Base-by-base conservation (phyloP, 2,113 vertebrate species). In the Ophthalmolycus amberensis region DNA sequence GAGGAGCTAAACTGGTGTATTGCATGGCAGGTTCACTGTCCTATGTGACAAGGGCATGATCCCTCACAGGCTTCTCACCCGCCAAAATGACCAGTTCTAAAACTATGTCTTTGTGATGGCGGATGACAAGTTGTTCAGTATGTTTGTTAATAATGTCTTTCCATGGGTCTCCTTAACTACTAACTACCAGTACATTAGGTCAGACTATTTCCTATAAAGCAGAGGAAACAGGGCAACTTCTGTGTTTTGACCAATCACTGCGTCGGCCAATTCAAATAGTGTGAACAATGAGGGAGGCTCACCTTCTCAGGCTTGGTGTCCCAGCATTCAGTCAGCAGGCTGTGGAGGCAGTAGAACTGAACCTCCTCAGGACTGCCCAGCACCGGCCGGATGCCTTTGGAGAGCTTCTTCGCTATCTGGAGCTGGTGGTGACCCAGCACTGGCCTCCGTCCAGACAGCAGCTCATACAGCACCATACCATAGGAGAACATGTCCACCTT, bases 401-500 rank as follows among this genome's bases (percentile, higher is more conserved):
- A 96, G 22, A 99, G 95, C 38, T 99, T 99, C 94, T 98, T 99
- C 0, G 96, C 94, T 1, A 99, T 98, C 92, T 99, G 97, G 3
- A 98, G 95, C 91, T 98, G 98, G 88, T 98, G 98, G 2, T 98
- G 96, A 11, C 97, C 98, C 54, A 99, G 91, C 0, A 91, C 94
- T 0, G 98, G 98, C 50, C 98, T 88, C 46, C 94, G 95, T 5
- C 98, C 98, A 0, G 97, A 97, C 52, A 99, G 91, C 82, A 99
- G 89, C 92, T 99, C 98, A 0, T 98, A 99, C 0, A 98, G 91
- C 40, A 99, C 97, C 98, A 99, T 99, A 0, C 98, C 98, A 0
- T 97, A 99, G 0, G 98, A 99, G 91, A 99, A 99, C 96, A 99
- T 97, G 90, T 99, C 98, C 32, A 99, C 98, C 98, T 99, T 25